Evolutionary conservation across 2,888 invertebrate genomes (phyloP).

Genomic region (Meiosimyza decipiens): DNA sequence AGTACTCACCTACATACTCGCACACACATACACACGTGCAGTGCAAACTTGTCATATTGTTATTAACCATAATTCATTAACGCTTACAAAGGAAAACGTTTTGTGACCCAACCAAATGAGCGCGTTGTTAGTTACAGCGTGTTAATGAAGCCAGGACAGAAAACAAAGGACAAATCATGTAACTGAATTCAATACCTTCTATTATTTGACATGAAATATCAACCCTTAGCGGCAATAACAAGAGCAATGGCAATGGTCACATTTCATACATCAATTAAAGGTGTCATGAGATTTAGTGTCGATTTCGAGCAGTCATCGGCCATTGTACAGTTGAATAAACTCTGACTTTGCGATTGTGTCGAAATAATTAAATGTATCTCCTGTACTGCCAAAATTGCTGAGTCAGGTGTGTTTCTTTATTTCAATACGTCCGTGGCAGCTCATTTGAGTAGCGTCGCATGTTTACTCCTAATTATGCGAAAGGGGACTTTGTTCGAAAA

Average conservation of each 20-base stretch:
- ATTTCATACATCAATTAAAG: slow-evolving; percentile 10
- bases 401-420: too few species aligned
- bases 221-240: not conserved
- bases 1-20: not conserved
- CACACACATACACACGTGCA: not conserved
- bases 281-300: slow-evolving; percentile 1
- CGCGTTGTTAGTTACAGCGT: not conserved
- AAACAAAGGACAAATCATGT: not conserved
- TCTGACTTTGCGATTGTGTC: not conserved
- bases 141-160: not conserved
- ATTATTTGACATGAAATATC: too few species aligned
- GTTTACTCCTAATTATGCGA: too few species aligned
- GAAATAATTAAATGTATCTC: not conserved
- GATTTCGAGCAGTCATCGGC: slow-evolving; percentile 5
- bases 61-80: not conserved
- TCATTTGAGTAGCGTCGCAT: too few species aligned
- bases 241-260: not conserved
- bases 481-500: too few species aligned
- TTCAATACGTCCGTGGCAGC: too few species aligned
- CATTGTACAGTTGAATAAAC: slow-evolving; percentile 4
- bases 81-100: not conserved
- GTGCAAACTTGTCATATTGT: too few species aligned
- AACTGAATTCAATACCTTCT: too few species aligned
- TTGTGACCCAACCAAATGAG: too few species aligned
- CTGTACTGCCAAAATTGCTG: not conserved